phyloP scores from a whole-genome alignment of 2,113 vertebrate species.

The Oxygymnocypris stewartii region DNA sequence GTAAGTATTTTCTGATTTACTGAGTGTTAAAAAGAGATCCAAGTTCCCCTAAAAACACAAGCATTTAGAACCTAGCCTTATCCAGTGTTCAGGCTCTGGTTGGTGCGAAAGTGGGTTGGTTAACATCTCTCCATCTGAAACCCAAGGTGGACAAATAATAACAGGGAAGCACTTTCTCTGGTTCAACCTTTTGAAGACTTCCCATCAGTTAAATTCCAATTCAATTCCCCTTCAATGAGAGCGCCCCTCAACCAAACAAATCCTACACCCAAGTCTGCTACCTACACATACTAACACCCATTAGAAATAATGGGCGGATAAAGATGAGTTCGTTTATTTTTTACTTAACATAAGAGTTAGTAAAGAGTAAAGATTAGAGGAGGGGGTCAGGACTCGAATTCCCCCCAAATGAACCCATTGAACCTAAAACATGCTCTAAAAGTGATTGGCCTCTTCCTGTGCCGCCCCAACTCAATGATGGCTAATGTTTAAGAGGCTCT shows the following conservation, averaged over 20 bases:
- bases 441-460: slow-evolving; percentile 56
- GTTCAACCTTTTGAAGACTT: too few species aligned
- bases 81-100: not conserved
- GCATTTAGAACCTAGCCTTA: not conserved
- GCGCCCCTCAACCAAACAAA: not conserved
- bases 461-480: slow-evolving; percentile 41
- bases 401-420: slow-evolving; percentile 51
- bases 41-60: not conserved
- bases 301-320: not conserved
- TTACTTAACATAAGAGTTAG: slow-evolving; percentile 21
- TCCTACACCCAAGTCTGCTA: not conserved
- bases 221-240: not conserved
- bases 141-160: too few species aligned
- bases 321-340: slow-evolving; percentile 12
- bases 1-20: too few species aligned
- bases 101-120: not conserved
- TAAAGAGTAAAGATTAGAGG: slow-evolving; percentile 6
- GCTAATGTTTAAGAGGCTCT: slow-evolving; percentile 48
- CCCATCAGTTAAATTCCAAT: not conserved
- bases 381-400: slow-evolving; percentile 22
- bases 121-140: not conserved
- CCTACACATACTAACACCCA: not conserved
- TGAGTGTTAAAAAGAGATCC: too few species aligned
- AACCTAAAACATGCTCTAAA: slow-evolving; percentile 35
- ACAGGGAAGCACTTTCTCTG: not conserved